Conservation (phyloP, 2,888 invertebrate genomes). For the Meganola albula region DNA sequence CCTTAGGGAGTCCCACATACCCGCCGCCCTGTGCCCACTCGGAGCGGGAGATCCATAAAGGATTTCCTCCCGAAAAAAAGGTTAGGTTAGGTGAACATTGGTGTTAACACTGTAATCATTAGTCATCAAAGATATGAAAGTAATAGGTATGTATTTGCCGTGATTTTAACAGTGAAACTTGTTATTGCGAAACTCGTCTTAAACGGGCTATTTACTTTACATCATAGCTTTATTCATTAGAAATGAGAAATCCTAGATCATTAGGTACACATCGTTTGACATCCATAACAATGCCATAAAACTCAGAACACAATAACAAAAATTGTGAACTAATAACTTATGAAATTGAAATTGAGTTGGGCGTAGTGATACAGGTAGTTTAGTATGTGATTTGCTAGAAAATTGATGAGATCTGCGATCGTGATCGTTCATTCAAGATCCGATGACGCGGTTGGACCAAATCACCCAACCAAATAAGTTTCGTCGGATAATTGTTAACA, state of each 20-base stretch:
- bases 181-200: constrained; percentile 24
- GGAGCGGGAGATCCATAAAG: too few relatives aligned
- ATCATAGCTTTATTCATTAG: constrained; percentile 24
- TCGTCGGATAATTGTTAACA: constrained; percentile 44
- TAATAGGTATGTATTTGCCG: constrained; percentile 40
- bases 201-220: constrained; percentile 22
- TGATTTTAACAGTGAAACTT: constrained; percentile 32
- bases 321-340: constrained; percentile 37
- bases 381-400: constrained; percentile 37
- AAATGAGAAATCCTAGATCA: constrained; percentile 23
- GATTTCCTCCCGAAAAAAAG: too few relatives aligned
- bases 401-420: constrained; percentile 39
- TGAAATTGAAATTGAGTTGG: constrained; percentile 31
- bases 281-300: constrained; percentile 14
- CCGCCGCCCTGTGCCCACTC: too few relatives aligned
- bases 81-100: constrained; percentile 13
- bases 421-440: constrained; percentile 39
- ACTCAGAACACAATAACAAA: constrained; percentile 22
- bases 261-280: constrained; percentile 17
- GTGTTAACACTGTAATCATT: constrained; percentile 30
- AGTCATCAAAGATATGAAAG: constrained; percentile 37
- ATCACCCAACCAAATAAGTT: constrained; percentile 32
- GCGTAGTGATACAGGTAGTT: constrained; percentile 25
- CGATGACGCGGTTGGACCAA: constrained; percentile 28
- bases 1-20: too few relatives aligned